A percentile compares a stretch with the other conserved stretches of the same genome.
phyloP scores from a whole-genome alignment of 92 coral and sea anemone genomes.

The Diadumene lineata region DNA sequence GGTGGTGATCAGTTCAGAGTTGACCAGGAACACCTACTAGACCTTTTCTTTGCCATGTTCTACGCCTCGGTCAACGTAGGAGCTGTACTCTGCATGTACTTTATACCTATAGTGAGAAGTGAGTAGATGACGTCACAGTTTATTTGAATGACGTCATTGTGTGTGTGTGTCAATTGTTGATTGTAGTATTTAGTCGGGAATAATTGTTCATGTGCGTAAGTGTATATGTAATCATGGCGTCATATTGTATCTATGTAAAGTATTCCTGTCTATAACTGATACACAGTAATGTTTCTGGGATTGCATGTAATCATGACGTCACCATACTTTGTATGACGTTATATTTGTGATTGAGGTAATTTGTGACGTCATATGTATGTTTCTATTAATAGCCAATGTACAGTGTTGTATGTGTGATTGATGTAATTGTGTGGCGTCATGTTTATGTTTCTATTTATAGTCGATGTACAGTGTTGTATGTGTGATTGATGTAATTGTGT shows the following conservation, averaged over 20 bases:
- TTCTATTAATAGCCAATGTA: no score
- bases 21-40: constrained; percentile 71
- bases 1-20: constrained; percentile 85
- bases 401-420: no score
- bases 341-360: no score
- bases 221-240: neutral
- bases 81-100: constrained; percentile 88
- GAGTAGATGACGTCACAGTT: constrained; percentile 32
- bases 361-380: no score
- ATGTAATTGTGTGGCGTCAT: no score
- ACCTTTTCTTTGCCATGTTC: constrained; percentile 86
- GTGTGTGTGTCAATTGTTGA: neutral
- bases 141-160: neutral
- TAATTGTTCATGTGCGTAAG: neutral
- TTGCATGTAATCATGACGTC: no score
- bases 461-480: no score
- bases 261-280: no score
- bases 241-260: neutral
- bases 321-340: neutral
- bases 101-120: constrained; percentile 82
- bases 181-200: no score
- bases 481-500: neutral
- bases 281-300: no score
- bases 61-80: constrained; percentile 91
- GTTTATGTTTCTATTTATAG: no score